phyloP scores from a whole-genome alignment of 2,888 invertebrate genomes.

The Lepidocyrtinus sp. region DNA sequence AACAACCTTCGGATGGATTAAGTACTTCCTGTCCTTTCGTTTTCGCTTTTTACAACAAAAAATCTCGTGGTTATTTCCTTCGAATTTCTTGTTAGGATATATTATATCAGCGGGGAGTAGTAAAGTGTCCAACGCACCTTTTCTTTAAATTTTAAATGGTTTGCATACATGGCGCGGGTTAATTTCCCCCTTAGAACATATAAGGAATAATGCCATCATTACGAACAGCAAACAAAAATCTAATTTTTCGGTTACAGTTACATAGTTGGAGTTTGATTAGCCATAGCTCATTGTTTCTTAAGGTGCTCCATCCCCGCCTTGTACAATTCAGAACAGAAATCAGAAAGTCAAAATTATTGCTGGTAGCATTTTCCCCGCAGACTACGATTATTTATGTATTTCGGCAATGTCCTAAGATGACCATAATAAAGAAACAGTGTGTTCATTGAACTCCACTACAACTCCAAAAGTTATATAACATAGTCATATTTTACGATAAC shows the following conservation, averaged over 20 bases:
- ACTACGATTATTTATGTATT: too few species aligned
- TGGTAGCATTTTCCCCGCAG: too few species aligned
- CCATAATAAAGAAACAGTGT: slow-evolving; percentile 5
- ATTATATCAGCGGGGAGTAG: not conserved
- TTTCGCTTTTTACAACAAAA: not conserved
- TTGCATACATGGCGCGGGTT: not conserved
- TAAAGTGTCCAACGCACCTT: not conserved
- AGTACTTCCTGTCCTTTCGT: not conserved
- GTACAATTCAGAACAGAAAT: too few species aligned
- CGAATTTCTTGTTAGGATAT: not conserved
- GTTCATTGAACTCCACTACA: slow-evolving; percentile 13
- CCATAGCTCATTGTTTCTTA: too few species aligned
- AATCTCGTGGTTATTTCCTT: not conserved
- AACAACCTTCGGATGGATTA: not conserved
- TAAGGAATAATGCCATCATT: too few species aligned
- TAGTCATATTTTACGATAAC: too few species aligned
- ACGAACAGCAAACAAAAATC: too few species aligned
- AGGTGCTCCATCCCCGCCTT: too few species aligned
- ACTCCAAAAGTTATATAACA: slow-evolving; percentile 1
- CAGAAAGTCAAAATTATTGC: too few species aligned
- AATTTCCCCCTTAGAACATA: too few species aligned
- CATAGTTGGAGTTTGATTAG: too few species aligned
- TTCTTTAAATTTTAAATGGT: not conserved
- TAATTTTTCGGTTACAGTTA: too few species aligned
- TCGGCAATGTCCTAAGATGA: not conserved